Base-by-base conservation (phyloP, 2,888 invertebrate genomes). In the Lamellibrachia satsuma region DNA sequence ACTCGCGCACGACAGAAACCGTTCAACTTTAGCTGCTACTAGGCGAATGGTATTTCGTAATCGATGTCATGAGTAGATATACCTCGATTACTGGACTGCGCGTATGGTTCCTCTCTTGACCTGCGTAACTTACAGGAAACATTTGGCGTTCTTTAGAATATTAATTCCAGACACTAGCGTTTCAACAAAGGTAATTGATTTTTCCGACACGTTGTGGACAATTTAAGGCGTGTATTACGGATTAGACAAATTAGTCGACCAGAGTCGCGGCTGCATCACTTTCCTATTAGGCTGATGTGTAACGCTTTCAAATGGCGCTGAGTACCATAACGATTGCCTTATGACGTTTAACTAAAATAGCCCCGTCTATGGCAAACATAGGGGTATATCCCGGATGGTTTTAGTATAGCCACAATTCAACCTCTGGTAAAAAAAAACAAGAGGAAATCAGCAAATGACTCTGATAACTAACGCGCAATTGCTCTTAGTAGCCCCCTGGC, bases 21-120 rank as follows among this genome's bases (percentile, higher is more conserved):
- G 22, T 75, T 75, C 75, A 75, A 75, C 75, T 75, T 22, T 11
- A 22, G n/a, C 75, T 75, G 75, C 75, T 22, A 75, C 1, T 11
- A n/a, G 75, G 75, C 75, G 75, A 75, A 75, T 75, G 75, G n/a
- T 75, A 75, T 75, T 75, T n/a, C 4, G 75, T 75, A 75, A 75
- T 75, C 75, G 2, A 75, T 75, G 75, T 22, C 75, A 75, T 22
- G 75, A 22, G 75, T 75, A n/a, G 15, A 6, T 75, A n/a, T 75
- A 15, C 15, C 15, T 75, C 75, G 15, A 75, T 75, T 22, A 75
- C 4, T 22, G 75, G 75, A 75, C 75, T 15, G 75, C 22, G 75
- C 22, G 75, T n/a, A 75, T 22, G n/a, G 75, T 6, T 75, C 15
- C 75, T 11, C 75, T 75, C 75, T 22, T 15, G 6, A 75, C 22